A percentile compares a stretch with the other conserved stretches of the same genome.
Conservation (phyloP, 2,797 vertebrate genomes). For the Microcaecilia unicolor region DNA sequence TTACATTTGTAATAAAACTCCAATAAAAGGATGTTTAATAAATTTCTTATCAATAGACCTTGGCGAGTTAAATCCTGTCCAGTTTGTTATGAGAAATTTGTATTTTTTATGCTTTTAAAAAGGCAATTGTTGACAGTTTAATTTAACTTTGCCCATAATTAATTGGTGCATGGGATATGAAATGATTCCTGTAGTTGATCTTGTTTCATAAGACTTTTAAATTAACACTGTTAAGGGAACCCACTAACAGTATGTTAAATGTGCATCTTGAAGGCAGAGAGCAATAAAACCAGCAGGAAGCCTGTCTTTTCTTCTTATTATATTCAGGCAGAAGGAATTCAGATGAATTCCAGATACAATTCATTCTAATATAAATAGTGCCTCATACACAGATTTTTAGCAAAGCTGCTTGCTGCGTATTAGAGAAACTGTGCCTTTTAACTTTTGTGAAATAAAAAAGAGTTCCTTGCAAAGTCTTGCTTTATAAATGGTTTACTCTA, state of each 20-base stretch:
- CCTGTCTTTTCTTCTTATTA: constrained; percentile 7
- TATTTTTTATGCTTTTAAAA: too few relatives aligned
- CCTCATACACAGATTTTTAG: constrained; percentile 6
- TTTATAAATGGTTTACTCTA: not conserved
- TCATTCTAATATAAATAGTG: constrained; percentile 13
- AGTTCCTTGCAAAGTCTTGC: not conserved
- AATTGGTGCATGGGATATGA: constrained; percentile 12
- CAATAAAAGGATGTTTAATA: too few relatives aligned
- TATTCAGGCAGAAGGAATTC: constrained; percentile 16
- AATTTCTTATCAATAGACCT: too few relatives aligned
- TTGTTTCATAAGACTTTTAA: constrained; percentile 21
- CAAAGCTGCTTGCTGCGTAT: constrained; percentile 4
- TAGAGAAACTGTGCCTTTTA: not conserved
- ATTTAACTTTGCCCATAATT: constrained; percentile 11
- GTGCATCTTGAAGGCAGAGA: constrained; percentile 10
- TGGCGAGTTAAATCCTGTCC: too few relatives aligned
- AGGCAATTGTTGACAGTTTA: too few relatives aligned
- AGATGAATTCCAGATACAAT: constrained; percentile 13
- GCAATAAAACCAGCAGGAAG: constrained; percentile 27
- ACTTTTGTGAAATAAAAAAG: constrained; percentile 2
- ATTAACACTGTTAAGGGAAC: constrained; percentile 23
- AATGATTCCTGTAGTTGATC: constrained; percentile 3
- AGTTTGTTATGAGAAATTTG: too few relatives aligned
- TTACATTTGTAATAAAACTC: too few relatives aligned
- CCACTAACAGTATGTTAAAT: constrained; percentile 2